Conservation (phyloP, 1,140 invertebrate species). For the Hirudo medicinalis region DNA sequence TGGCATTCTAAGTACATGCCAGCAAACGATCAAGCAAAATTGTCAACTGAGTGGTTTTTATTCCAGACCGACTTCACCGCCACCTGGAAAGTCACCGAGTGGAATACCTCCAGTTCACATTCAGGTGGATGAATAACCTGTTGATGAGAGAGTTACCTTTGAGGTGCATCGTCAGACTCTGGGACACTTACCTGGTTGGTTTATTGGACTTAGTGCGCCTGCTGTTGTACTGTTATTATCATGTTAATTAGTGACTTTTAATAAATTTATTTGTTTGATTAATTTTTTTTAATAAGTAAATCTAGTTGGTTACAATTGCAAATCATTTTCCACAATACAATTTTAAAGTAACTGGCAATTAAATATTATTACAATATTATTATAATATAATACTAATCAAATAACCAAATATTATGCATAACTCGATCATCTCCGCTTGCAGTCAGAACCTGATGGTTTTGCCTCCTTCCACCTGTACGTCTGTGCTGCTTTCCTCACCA, state of each 20-base stretch:
- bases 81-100: conserved; percentile 85
- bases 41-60: neutral
- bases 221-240: too few relatives aligned
- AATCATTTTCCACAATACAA: too few relatives aligned
- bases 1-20: too few relatives aligned
- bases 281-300: too few relatives aligned
- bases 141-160: conserved; percentile 91
- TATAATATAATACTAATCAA: too few relatives aligned
- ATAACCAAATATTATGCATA: too few relatives aligned
- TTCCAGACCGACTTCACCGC: conserved; percentile 54
- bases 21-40: neutral
- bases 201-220: neutral
- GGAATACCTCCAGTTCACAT: conserved; percentile 97
- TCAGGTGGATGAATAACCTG: conserved; percentile 99
- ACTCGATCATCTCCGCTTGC: conserved; percentile 20
- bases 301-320: too few relatives aligned
- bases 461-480: conserved; percentile 96
- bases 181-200: conserved; percentile 90
- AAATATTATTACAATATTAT: too few relatives aligned
- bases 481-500: conserved; percentile 90
- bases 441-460: conserved; percentile 82
- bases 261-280: too few relatives aligned
- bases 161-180: conserved; percentile 88
- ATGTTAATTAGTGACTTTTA: too few relatives aligned
- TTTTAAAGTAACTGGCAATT: too few relatives aligned